Evolutionary conservation across 2,888 invertebrate species (phyloP).

Genomic region (Cacoxenus indagator): DNA sequence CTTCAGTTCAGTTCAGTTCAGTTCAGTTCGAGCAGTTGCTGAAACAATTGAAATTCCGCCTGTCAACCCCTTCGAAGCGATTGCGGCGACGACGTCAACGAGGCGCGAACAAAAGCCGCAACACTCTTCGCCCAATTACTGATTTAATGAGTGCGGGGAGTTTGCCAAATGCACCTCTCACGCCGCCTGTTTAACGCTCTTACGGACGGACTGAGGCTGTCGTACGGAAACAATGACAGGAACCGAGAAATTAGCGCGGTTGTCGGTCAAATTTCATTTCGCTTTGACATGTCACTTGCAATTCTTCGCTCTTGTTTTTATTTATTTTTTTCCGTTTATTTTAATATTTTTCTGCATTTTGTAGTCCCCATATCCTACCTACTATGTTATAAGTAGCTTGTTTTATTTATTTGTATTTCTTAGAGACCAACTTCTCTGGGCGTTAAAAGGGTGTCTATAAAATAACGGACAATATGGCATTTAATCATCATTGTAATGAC

Average conservation of each 20-base stretch:
- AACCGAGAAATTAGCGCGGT: constrained; percentile 69
- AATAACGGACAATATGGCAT: too few species aligned
- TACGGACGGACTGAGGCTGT: background rate
- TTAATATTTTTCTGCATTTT: background rate
- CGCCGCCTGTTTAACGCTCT: too few species aligned
- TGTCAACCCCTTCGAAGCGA: constrained; percentile 10
- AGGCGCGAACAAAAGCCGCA: background rate
- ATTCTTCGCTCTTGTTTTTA: background rate
- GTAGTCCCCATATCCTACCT: background rate
- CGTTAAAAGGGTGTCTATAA: too few species aligned
- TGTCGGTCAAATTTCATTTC: constrained; percentile 71
- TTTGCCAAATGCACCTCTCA: background rate
- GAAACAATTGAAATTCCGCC: constrained; percentile 19
- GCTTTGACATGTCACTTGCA: constrained; percentile 66
- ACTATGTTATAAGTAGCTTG: too few species aligned
- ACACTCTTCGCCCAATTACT: background rate
- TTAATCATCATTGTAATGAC: too few species aligned
- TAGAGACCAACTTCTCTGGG: too few species aligned
- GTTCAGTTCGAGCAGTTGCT: background rate
- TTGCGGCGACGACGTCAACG: background rate
- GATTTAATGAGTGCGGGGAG: background rate
- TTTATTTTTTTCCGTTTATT: background rate
- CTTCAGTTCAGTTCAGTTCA: background rate
- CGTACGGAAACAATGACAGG: constrained; percentile 57
- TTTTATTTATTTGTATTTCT: too few species aligned